Evolutionary conservation across 2,888 invertebrate species (phyloP), one percentile per base, ranked within the genome.

Genomic region (Hypselothyrea guttata): DNA sequence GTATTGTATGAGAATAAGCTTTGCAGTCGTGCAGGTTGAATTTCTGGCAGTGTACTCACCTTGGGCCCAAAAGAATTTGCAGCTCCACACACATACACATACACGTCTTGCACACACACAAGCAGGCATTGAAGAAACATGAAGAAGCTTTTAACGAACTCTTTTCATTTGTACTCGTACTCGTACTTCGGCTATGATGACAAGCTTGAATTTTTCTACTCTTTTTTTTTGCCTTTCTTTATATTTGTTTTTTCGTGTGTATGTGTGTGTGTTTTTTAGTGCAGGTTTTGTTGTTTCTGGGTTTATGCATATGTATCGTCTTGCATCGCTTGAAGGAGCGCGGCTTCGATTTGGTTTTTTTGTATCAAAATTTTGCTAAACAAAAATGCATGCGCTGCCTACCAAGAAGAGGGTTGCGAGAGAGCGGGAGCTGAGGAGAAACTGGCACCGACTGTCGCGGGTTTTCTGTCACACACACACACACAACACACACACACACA

Each of bases 121-220:
- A 22, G 40, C 67, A n/a, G 18, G 15, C 5, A 37, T 40, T 38
- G 42, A 66, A 75, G 77, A 76, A 85, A 82, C 82, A 82, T 76
- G 85, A 85, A 82, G 82, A 84, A 83, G 82, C 82, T 82, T 82
- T 82, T 82, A 82, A 84, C 82, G 82, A 84, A 84, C 85, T 84
- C 83, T 84, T 82, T 82, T 78, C 78, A 78, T 78, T 78, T 78
- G 84, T 77, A 79, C 76, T 77, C 79, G 66, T 51, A 71, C 68
- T 68, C 73, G 71, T 61, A 71, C 75, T 70, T 28, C 28, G 67
- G 58, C 60, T 71, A 74, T 69, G 81, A 78, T 84, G 84, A 78
- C 84, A 84, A 77, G 84, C 66, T 71, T 66, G 52, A 16, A 56
- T 77, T 57, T 79, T 68, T 55, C 46, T 59, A 40, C 63, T 55